Evolutionary conservation across 2,888 invertebrate species (phyloP).

Genomic region (Calameuta pallipes): DNA sequence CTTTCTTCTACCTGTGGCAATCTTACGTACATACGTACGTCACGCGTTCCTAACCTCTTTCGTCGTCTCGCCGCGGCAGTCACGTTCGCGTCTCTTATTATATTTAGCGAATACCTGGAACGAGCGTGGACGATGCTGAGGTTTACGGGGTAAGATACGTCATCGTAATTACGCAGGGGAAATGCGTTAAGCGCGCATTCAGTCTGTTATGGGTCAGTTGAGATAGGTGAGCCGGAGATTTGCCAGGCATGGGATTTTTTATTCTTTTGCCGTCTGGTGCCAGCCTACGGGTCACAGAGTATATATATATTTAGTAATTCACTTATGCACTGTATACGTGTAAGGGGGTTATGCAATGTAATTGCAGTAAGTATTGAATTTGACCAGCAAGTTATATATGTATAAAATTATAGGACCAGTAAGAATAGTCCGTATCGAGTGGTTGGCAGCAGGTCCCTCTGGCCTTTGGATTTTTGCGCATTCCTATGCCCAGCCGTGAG

Average conservation of each 20-base stretch:
- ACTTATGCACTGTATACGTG: neutral
- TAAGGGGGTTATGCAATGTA: neutral
- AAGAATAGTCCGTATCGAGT: neutral
- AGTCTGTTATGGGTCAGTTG: constrained; percentile 43
- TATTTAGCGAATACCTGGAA: neutral
- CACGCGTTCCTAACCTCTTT: neutral
- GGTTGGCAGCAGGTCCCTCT: neutral
- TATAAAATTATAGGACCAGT: neutral
- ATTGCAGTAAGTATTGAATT: neutral
- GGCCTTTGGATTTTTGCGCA: neutral
- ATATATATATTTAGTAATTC: neutral
- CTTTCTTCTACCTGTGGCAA: neutral
- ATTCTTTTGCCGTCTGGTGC: neutral
- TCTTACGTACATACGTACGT: neutral
- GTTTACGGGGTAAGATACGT: neutral
- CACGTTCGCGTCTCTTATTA: neutral
- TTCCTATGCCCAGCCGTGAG: neutral
- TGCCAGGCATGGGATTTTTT: constrained; percentile 32
- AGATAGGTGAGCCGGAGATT: constrained; percentile 49
- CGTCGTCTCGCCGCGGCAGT: neutral
- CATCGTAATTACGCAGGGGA: constrained; percentile 32
- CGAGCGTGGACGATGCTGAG: neutral
- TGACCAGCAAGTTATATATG: neutral
- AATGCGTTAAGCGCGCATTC: constrained; percentile 32
- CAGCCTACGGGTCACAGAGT: neutral